Percentiles rank a stretch among this genome's conserved stretches.
phyloP scores from a whole-genome alignment of 1,140 invertebrate genomes.

The Diabrotica undecimpunctata region DNA sequence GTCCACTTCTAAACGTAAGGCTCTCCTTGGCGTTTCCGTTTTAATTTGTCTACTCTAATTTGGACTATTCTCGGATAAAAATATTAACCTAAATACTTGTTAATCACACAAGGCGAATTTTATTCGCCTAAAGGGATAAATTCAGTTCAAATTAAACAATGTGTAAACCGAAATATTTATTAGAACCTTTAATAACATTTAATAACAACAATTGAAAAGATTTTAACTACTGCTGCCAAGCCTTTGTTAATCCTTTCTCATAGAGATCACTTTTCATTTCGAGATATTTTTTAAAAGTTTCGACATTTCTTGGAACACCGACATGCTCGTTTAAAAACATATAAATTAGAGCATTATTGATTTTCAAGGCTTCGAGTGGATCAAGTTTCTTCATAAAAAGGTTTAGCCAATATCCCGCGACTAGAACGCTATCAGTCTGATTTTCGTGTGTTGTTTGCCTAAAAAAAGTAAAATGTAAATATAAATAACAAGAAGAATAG shows the following conservation, averaged over 20 bases:
- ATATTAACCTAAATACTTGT: no score
- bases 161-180: no score
- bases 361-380: constrained; percentile 42
- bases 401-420: constrained; percentile 50
- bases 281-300: constrained; percentile 32
- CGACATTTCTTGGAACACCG: constrained; percentile 25
- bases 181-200: no score
- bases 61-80: no score
- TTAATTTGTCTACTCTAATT: no score
- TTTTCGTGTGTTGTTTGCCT: constrained; percentile 52
- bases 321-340: constrained; percentile 43
- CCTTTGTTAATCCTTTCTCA: constrained; percentile 40
- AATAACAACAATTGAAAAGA: no score
- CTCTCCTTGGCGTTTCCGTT: no score
- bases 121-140: no score
- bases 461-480: constrained; percentile 22
- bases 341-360: constrained; percentile 49
- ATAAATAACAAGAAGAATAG: no score
- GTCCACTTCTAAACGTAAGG: no score
- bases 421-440: constrained; percentile 48
- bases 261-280: constrained; percentile 30
- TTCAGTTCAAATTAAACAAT: constrained; percentile 3
- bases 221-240: constrained; percentile 33
- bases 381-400: constrained; percentile 51
- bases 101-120: no score